Evolutionary conservation across 2,888 invertebrate species (phyloP), one percentile per base, ranked within the genome.

Genomic region (Neoitamus cyanurus): DNA sequence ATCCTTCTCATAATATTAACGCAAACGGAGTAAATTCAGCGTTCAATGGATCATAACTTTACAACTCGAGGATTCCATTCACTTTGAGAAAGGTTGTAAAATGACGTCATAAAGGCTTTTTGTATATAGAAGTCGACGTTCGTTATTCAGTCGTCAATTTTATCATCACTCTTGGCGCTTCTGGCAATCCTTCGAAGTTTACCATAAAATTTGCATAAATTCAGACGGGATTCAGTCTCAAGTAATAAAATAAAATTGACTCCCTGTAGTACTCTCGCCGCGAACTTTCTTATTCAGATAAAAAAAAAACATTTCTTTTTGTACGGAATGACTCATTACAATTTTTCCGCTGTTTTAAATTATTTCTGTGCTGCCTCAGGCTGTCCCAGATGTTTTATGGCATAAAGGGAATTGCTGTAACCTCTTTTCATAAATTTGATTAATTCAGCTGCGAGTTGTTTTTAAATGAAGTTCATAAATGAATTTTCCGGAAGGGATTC

Each of bases 201-300:
- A 77, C 25, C 77, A 77, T 77, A 77, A 77, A 77, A 77, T 77
- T 77, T 42, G 77, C 77, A 77, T 77, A 77, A 77, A 77, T 77
- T 77, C 42, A 42, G 73, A 37, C n/a, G 36, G 37, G 77, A 46
- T n/a, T 77, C 77, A 42, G 37, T 46, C 77, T 42, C 28, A 77
- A 77, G 77, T 77, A 77, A 77, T 77, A 77, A 77, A 77, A 77
- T 77, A 77, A 77, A 77, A 77, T 77, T 77, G 77, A 77, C 77
- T 77, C 37, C 58, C 58, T 58, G 25, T 25, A 9, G 20, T 58
- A 58, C 58, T 58, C 9, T 25, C 72, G 31, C 31, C 72, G 31
- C 31, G 72, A 73, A 9, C 36, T 72, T 31, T 72, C 30, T 72
- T 72, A 72, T 72, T 73, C 36, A 11, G 73, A 73, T 73, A 73